Evolutionary conservation across 2,797 vertebrate species (phyloP).

Genomic region (Acestrorhynchus altus): DNA sequence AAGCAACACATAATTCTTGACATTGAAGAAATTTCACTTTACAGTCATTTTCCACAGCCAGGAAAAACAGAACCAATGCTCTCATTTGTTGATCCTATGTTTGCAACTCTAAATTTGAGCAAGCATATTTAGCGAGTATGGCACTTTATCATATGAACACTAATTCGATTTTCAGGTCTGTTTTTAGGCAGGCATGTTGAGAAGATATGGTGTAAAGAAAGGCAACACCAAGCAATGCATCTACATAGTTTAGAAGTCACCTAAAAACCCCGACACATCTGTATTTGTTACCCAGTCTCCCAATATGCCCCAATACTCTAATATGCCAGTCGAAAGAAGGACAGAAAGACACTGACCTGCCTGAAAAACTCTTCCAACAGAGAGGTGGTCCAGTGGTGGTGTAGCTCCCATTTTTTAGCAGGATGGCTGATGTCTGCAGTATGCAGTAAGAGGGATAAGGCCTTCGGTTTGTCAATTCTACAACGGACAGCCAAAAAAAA

Average conservation of each 20-base stretch:
- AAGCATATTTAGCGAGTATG: neutral
- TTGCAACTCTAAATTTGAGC: neutral
- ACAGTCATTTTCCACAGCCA: neutral
- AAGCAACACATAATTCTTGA: neutral
- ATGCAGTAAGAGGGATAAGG: constrained; percentile 94
- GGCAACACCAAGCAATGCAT: no score
- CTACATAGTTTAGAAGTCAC: no score
- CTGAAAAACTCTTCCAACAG: constrained; percentile 98
- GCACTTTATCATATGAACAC: no score
- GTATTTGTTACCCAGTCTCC: neutral
- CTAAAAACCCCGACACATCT: neutral
- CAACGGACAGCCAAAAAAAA: constrained; percentile 61
- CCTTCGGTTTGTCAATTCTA: constrained; percentile 98
- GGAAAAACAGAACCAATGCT: neutral
- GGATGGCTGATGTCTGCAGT: constrained; percentile 99
- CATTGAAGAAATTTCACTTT: neutral
- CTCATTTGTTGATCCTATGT: neutral
- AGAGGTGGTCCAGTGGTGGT: constrained; percentile 96
- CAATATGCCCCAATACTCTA: neutral
- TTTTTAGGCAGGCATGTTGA: no score
- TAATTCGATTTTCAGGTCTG: no score
- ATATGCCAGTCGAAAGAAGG: neutral
- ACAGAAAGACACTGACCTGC: constrained; percentile 82
- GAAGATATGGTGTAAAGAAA: no score
- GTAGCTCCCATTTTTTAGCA: constrained; percentile 94